A percentile compares a stretch with the other conserved stretches of the same genome.
These are phyloP conservation scores for Proctacanthus coquilletti DNA, from an alignment of 1,140 invertebrate species.

Conservation along the genomic window DNA sequence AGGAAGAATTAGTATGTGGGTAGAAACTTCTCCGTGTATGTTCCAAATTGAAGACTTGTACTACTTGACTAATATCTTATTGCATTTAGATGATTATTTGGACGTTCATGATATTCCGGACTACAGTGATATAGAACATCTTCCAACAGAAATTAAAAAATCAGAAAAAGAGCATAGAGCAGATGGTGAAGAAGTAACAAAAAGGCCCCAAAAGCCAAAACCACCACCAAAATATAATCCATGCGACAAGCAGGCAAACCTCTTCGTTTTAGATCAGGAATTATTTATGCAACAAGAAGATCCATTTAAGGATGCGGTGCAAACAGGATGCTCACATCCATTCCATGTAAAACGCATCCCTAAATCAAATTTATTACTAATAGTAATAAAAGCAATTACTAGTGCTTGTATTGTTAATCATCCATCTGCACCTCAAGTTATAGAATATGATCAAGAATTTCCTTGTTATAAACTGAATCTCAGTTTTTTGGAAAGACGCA, in stretches of 20 bases:
- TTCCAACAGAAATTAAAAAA: no score
- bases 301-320: no score
- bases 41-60: slow-evolving; percentile 1
- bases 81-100: not conserved
- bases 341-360: slow-evolving; percentile 55
- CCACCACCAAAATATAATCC: slow-evolving; percentile 30
- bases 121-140: no score
- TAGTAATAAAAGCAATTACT: slow-evolving; percentile 40
- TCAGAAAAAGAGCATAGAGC: slow-evolving; percentile 10
- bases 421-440: slow-evolving; percentile 26
- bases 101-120: no score
- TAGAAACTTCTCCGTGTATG: slow-evolving; percentile 27
- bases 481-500: slow-evolving; percentile 45
- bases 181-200: slow-evolving; percentile 29
- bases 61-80: not conserved
- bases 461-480: slow-evolving; percentile 61
- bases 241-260: slow-evolving; percentile 47
- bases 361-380: slow-evolving; percentile 62
- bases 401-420: slow-evolving; percentile 19
- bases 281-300: no score
- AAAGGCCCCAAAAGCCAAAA: slow-evolving; percentile 17
- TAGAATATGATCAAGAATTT: slow-evolving; percentile 32
- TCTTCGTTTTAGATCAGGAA: slow-evolving; percentile 50
- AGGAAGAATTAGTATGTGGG: slow-evolving; percentile 22
- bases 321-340: slow-evolving; percentile 30